A percentile compares a stretch with the other conserved stretches of the same genome.
phyloP scores from a whole-genome alignment of 2,888 invertebrate genomes.

The Ecdyonurus torrentis region DNA sequence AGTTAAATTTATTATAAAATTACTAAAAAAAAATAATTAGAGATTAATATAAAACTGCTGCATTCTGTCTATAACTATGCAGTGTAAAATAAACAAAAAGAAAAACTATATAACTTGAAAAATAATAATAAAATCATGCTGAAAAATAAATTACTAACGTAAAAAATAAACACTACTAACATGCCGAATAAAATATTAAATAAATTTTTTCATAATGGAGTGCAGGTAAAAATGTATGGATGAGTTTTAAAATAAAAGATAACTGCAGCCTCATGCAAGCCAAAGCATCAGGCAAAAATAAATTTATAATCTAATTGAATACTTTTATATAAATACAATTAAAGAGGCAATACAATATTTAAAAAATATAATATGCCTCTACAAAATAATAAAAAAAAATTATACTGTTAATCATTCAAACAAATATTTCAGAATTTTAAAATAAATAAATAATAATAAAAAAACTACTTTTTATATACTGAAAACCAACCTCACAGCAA shows the following conservation, averaged over 20 bases:
- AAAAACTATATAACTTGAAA: slow-evolving; percentile 13
- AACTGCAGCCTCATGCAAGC: slow-evolving; percentile 3
- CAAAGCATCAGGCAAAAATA: not conserved
- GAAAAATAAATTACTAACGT: slow-evolving; percentile 4
- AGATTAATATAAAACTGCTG: slow-evolving; percentile 14
- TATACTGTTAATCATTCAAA: not conserved
- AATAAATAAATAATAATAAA: too few relatives aligned
- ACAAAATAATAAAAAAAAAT: too few relatives aligned
- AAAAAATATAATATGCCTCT: too few relatives aligned
- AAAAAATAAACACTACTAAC: slow-evolving; percentile 7
- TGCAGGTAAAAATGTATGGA: not conserved
- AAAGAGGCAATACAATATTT: slow-evolving; percentile 1
- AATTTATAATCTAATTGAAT: not conserved
- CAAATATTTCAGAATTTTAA: not conserved
- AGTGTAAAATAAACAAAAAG: slow-evolving; percentile 14
- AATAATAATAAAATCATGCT: slow-evolving; percentile 11
- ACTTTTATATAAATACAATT: not conserved
- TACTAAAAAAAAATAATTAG: not conserved
- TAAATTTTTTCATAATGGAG: slow-evolving; percentile 1
- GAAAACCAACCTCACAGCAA: not conserved
- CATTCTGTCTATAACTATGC: slow-evolving; percentile 11
- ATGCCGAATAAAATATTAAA: slow-evolving; percentile 4
- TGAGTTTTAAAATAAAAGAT: not conserved
- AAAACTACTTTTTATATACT: not conserved
- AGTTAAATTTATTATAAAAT: not conserved